Conservation (phyloP, 2,113 vertebrate genomes). For the Paradoxurus hermaphroditus region DNA sequence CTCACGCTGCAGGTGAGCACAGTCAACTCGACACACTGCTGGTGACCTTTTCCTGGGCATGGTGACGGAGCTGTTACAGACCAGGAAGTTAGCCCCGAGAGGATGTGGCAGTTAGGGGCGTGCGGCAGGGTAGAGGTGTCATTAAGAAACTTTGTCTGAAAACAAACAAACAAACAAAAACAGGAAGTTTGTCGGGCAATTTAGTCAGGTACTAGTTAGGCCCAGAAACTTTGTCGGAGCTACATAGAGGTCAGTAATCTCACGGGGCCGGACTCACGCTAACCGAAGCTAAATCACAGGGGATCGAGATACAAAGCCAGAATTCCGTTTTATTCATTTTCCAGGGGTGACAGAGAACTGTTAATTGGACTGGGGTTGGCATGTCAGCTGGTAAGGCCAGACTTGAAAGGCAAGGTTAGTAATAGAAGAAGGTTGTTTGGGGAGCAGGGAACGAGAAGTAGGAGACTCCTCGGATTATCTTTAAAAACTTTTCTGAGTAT, state of each 20-base stretch:
- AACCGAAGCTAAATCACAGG: neutral
- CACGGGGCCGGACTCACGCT: neutral
- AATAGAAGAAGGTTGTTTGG: neutral
- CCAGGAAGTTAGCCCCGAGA: neutral
- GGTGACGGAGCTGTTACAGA: neutral
- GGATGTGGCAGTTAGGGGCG: neutral
- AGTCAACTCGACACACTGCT: neutral
- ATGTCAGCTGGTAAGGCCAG: neutral
- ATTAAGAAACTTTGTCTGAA: neutral
- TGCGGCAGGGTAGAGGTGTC: neutral
- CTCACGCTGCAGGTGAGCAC: neutral
- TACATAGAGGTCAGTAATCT: neutral
- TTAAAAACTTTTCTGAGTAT: neutral
- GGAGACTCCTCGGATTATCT: neutral
- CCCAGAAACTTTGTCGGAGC: slow-evolving; percentile 3
- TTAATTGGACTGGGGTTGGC: neutral
- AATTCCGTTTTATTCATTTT: neutral
- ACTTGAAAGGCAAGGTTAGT: slow-evolving; percentile 14
- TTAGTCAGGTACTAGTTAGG: neutral
- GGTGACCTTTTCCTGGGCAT: neutral
- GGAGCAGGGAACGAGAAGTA: neutral
- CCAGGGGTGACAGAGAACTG: neutral
- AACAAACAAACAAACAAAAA: neutral
- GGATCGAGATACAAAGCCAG: neutral
- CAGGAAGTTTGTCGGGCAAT: neutral